Evolutionary conservation across 2,888 invertebrate species (phyloP).

Genomic region (Geophilus truncorum): DNA sequence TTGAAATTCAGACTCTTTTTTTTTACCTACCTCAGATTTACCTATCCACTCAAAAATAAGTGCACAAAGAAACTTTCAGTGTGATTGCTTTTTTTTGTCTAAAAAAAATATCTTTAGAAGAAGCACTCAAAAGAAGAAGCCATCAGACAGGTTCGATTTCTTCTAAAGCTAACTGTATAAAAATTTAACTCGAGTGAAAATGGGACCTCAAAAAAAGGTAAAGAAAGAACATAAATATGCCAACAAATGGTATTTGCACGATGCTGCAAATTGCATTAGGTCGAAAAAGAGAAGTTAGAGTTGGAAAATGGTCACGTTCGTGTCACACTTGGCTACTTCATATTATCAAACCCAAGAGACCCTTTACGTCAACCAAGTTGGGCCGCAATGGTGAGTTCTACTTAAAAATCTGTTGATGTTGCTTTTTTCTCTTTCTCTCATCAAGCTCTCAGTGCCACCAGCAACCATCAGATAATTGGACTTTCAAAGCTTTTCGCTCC

Average conservation of each 20-base stretch:
- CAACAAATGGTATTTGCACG: not conserved
- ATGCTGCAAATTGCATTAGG: not conserved
- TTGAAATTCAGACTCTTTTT: constrained; percentile 3
- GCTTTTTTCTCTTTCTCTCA: too few relatives aligned
- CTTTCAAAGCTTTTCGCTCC: not conserved
- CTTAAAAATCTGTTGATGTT: constrained; percentile 16
- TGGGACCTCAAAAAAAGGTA: not conserved
- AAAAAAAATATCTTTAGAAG: not conserved
- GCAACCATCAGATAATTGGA: constrained; percentile 7
- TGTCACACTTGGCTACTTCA: not conserved
- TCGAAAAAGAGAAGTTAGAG: not conserved
- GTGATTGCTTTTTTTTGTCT: not conserved
- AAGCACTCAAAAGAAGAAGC: not conserved
- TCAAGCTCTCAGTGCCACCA: constrained; percentile 9
- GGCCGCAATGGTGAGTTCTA: not conserved
- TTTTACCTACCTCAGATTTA: not conserved
- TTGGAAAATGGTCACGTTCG: not conserved
- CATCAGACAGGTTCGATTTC: not conserved
- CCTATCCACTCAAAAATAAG: constrained; percentile 2
- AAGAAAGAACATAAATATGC: not conserved
- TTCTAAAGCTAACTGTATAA: not conserved
- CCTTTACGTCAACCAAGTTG: not conserved
- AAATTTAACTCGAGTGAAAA: not conserved
- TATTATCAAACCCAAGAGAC: not conserved
- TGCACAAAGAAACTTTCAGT: constrained; percentile 11